Conservation (phyloP, 2,888 invertebrate species). For the Peribatodes rhomboidaria region DNA sequence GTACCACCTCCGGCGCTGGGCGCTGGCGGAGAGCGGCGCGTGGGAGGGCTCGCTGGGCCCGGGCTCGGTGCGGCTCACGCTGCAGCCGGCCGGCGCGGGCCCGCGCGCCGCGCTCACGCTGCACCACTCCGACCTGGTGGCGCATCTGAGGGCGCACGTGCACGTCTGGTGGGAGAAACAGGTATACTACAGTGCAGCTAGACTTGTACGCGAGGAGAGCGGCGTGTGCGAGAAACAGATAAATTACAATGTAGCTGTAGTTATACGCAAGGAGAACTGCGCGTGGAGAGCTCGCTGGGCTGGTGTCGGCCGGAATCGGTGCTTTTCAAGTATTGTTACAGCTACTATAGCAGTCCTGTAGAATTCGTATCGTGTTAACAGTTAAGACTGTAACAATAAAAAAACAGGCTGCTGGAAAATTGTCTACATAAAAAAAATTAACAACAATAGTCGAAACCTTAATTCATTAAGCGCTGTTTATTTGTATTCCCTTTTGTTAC, state of each 20-base stretch:
- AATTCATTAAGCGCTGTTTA: neutral
- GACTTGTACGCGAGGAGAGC: no score
- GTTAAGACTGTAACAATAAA: no score
- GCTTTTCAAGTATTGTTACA: no score
- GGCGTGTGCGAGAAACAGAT: no score
- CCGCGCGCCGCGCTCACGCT: slow-evolving; percentile 94
- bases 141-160: slow-evolving; percentile 96
- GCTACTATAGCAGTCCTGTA: no score
- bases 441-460: neutral
- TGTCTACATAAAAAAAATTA: neutral
- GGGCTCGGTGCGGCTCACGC: slow-evolving; percentile 89
- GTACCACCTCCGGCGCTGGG: slow-evolving; percentile 96
- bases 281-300: no score
- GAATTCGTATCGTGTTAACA: no score
- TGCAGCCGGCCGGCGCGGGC: slow-evolving; percentile 95
- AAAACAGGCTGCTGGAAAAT: no score
- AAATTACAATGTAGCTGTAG: no score
- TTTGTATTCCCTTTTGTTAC: neutral
- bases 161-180: slow-evolving; percentile 97
- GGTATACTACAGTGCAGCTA: no score
- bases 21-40: slow-evolving; percentile 93
- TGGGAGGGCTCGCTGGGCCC: slow-evolving; percentile 89
- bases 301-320: no score
- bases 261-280: no score
- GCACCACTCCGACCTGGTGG: slow-evolving; percentile 94